These are phyloP conservation scores for Apteryx owenii DNA, from an alignment of 2,113 vertebrate genomes.

Conservation along the genomic window DNA sequence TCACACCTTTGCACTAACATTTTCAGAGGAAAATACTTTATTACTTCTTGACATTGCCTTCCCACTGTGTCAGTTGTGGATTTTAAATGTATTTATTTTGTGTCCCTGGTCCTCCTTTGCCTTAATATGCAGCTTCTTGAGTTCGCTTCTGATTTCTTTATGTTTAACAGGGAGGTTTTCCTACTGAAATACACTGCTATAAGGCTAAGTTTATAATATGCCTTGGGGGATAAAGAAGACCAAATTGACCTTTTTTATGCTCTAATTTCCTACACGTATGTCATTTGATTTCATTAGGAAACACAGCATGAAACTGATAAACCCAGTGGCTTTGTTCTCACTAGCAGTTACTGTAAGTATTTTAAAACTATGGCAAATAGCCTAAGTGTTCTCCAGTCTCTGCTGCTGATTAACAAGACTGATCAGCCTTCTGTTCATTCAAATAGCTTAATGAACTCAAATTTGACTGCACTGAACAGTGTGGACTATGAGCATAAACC, in stretches of 20 bases:
- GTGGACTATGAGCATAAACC: not conserved
- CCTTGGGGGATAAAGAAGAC: not conserved
- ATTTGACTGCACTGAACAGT: rapidly evolving
- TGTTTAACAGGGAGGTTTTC: not conserved
- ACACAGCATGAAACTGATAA: not conserved
- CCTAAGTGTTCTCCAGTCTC: not conserved
- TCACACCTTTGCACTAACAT: not conserved
- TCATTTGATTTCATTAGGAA: not conserved
- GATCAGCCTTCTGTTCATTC: not conserved
- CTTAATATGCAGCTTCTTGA: not conserved
- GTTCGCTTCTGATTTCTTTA: not conserved
- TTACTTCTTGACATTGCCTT: not conserved
- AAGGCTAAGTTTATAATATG: rapidly evolving
- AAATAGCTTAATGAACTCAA: not conserved
- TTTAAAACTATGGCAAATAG: not conserved
- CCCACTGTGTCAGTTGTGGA: not conserved
- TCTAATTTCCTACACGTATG: not conserved
- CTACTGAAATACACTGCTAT: not conserved
- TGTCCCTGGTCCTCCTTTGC: not conserved
- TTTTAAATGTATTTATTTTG: not conserved
- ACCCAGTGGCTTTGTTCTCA: not conserved
- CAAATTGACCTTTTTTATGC: not conserved
- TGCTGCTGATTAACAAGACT: not conserved
- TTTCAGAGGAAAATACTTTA: not conserved
- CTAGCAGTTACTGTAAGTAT: not conserved